A percentile compares a stretch with the other conserved stretches of the same genome.
These are phyloP conservation scores for Apomyelois bistriatella DNA, from an alignment of 2,888 invertebrate genomes.

Conservation along the genomic window DNA sequence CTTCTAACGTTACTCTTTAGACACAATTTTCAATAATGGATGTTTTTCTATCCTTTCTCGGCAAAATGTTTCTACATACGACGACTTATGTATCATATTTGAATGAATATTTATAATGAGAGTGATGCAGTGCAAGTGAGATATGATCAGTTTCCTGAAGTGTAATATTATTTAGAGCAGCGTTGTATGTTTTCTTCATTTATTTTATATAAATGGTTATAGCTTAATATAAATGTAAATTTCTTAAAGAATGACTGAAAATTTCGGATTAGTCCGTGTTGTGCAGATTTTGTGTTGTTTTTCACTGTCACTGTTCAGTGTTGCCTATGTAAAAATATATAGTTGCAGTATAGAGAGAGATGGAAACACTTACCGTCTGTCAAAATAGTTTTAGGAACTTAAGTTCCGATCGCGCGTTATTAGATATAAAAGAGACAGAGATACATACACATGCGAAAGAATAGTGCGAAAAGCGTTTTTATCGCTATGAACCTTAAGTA, in stretches of 20 bases:
- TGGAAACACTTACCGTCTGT: conserved; percentile 11
- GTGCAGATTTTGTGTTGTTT: conserved; percentile 14
- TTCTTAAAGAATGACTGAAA: conserved; percentile 17
- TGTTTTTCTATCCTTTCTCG: not conserved
- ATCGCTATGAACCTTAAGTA: no score
- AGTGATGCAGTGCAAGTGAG: not conserved
- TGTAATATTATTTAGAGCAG: conserved; percentile 15
- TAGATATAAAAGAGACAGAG: no score
- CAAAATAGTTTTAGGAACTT: not conserved
- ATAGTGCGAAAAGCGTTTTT: no score
- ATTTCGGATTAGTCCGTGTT: conserved; percentile 7
- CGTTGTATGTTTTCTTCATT: conserved; percentile 16
- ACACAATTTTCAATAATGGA: not conserved
- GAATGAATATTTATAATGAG: not conserved
- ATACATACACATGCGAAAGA: no score
- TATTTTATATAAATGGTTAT: conserved; percentile 38
- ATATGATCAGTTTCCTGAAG: not conserved
- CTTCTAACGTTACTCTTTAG: not conserved
- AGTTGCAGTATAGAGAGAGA: conserved; percentile 1
- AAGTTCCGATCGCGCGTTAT: no score
- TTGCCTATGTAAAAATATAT: not conserved
- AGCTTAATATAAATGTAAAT: conserved; percentile 29
- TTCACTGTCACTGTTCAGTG: conserved; percentile 15
- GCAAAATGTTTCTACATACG: not conserved
- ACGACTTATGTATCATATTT: not conserved